Evolutionary conservation across 2,113 vertebrate species (phyloP), one percentile per base, ranked within the genome.

Genomic region (Prochilodus magdalenae): DNA sequence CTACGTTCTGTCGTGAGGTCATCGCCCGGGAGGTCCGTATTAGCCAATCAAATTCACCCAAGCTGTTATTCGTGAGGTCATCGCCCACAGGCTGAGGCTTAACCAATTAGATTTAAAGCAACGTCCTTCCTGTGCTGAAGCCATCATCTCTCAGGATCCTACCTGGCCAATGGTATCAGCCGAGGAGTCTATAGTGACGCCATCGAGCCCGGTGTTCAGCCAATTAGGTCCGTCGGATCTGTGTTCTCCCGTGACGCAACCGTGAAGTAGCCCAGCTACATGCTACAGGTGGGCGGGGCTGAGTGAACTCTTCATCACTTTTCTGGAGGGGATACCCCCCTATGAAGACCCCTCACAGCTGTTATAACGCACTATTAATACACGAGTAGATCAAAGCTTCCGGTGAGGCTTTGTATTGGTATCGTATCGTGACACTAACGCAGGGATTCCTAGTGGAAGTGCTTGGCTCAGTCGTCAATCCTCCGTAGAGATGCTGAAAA

Each of bases 281-380:
- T 22, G 75, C 62, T 75, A 82, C 84, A 75, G 59, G 84, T 85
- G 84, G 76, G 72, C 51, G 76, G 60, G 20, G 47, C 27, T 20
- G 22, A n/a, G 72, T 24, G 47, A 59, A 63, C 44, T 72, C 59
- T 72, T 22, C 33, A 44, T 77, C 51, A 74, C 27, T 75, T 63
- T 62, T 26, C 47, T 80, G 72, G 59, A 53, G 60, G 77, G 76
- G 77, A 80, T 62, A 40, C 72, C 83, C 72, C 29, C 57, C 16
- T 73, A 49, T 29, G 59, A 71, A 55, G 5, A 70, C 27, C 74
- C 77, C 30, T 30, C 47, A 63, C 18, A 24, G 65, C 49, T 49
- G 47, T 57, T 66, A 27, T 40, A 30, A 67, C 11, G 49, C 62
- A 67, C 4, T 16, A 47, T 75, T 75, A 75, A 75, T 57, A 5